These are phyloP conservation scores for Xiphophorus couchianus DNA, from an alignment of 2,113 vertebrate genomes.

Conservation along the genomic window DNA sequence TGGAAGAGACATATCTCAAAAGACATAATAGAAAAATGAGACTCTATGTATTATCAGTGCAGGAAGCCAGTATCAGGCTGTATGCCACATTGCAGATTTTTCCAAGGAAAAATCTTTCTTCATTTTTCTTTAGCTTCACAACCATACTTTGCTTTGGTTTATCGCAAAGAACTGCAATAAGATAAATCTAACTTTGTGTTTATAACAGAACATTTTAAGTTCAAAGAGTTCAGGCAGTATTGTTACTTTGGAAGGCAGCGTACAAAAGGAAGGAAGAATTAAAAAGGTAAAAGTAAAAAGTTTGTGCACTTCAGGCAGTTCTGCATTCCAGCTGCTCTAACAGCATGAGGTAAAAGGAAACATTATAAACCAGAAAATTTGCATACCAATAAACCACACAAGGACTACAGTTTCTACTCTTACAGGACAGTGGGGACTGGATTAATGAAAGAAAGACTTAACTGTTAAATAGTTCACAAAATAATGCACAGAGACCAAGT, in stretches of 20 bases:
- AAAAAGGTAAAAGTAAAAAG: slow-evolving; percentile 10
- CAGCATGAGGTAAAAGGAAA: not conserved
- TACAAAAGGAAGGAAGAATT: slow-evolving; percentile 5
- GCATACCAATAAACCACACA: not conserved
- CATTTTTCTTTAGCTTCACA: too few relatives aligned
- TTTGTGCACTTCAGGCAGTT: slow-evolving; percentile 15
- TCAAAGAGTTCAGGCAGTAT: not conserved
- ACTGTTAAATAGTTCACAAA: slow-evolving; percentile 7
- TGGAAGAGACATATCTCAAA: too few relatives aligned
- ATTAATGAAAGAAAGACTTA: not conserved
- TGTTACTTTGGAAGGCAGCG: not conserved
- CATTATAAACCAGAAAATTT: not conserved
- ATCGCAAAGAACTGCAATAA: too few relatives aligned
- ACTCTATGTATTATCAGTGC: too few relatives aligned
- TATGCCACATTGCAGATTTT: too few relatives aligned
- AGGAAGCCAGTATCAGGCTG: too few relatives aligned
- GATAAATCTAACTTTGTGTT: not conserved
- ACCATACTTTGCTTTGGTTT: too few relatives aligned
- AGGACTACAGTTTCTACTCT: not conserved
- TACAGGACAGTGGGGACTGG: not conserved
- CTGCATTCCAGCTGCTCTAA: not conserved
- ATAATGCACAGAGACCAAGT: not conserved
- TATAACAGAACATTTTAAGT: not conserved
- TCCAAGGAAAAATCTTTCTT: too few relatives aligned
- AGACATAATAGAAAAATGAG: too few relatives aligned